Base-by-base conservation (phyloP, 2,888 invertebrate species). In the Mayetiola destructor region DNA sequence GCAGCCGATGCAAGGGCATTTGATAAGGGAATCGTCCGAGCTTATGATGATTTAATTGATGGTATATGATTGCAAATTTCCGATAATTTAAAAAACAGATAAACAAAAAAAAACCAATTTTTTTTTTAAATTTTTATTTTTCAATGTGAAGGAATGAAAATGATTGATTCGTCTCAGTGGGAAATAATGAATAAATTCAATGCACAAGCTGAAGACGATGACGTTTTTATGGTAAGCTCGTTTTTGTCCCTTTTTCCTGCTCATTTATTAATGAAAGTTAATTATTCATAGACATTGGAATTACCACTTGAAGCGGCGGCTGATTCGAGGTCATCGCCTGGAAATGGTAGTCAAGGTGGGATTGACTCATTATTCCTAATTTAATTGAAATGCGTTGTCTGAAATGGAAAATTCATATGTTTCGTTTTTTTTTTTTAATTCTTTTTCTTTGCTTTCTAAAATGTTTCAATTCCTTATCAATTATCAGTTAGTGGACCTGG, bases 1-100 rank as follows among this genome's bases (percentile, higher is more conserved):
- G 92, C 92, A 36, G 92, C 93, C 9, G 90, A 95, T 75, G 94
- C 93, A 35, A 76, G 92, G 61, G 91, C 92, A 57, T 95, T 95
- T 73, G 94, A 94, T 70, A 88, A 87, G 69, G 93, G 92, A 37
- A 89, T 95, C 16, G 76, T 89, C 63, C 84, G 82, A 59, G 93
- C 93, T 55, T 85, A 93, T 56, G 88, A 91, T 69, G 92, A 93
- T 72, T 74, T 93, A 66, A 75, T 89, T 70, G 88, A 91, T 81
- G 92, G 93, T 93, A 81, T 80, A 79, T 64, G 60, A 55, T 30
- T 4, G n/a, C n/a, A 27, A 27, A n/a, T n/a, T n/a, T n/a, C n/a
- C n/a, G n/a, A n/a, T 32, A 9, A 32, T 32, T 32, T 32, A 32
- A 32, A n/a, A n/a, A n/a, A n/a, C n/a, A n/a, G n/a, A n/a, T n/a